phyloP scores from a whole-genome alignment of 2,797 vertebrate species.

The Podarcis siculus region DNA sequence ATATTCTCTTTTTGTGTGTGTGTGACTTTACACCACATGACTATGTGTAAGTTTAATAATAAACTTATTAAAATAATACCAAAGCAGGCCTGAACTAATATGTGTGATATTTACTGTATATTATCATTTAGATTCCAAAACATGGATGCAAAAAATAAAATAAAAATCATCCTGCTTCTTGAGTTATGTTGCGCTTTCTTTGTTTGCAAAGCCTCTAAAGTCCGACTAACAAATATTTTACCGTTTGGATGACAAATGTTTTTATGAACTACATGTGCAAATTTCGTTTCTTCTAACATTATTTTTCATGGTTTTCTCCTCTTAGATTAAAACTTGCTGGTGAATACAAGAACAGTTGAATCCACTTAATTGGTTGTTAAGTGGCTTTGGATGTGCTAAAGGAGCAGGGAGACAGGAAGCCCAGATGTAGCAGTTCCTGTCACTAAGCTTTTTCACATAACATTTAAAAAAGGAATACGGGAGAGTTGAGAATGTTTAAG shows the following conservation, averaged over 20 bases:
- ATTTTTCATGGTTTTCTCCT: neutral
- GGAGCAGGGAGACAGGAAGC: neutral
- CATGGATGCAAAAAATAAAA: neutral
- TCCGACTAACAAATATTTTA: neutral
- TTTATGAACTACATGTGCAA: neutral
- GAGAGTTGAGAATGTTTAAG: neutral
- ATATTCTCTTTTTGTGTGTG: neutral
- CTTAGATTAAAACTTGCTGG: neutral
- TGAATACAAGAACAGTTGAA: neutral
- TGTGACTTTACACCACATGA: no score
- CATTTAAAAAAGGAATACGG: neutral
- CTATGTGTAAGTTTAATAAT: neutral
- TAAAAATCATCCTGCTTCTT: neutral
- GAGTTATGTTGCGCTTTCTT: neutral
- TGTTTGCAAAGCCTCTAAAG: neutral
- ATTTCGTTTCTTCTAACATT: neutral
- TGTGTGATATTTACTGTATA: neutral
- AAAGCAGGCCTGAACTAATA: neutral
- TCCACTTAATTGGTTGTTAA: neutral
- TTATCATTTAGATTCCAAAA: neutral
- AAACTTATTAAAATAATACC: conserved; percentile 4
- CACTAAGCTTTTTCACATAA: neutral
- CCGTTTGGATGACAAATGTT: neutral
- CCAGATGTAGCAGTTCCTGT: neutral
- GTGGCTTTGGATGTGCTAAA: neutral